Evolutionary conservation across 1,140 invertebrate species (phyloP).

Genomic region (Bombus turneri): DNA sequence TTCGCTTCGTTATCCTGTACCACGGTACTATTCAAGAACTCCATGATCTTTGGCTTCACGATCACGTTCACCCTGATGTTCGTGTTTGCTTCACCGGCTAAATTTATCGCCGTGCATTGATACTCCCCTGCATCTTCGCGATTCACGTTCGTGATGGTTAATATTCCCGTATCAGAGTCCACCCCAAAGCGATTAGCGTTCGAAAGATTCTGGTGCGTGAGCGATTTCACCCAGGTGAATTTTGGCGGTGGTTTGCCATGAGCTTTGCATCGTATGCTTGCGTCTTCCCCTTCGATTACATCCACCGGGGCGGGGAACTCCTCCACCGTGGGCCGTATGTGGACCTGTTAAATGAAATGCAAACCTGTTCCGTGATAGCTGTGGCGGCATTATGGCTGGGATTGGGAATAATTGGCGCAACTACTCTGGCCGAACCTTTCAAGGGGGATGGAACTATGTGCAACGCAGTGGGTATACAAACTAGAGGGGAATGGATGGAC

Average conservation of each 20-base stretch:
- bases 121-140: conserved; percentile 91
- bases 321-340: conserved; percentile 88
- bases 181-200: conserved; percentile 89
- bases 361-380: conserved; percentile 10
- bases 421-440: neutral
- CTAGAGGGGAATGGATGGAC: neutral
- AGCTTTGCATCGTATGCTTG: conserved; percentile 89
- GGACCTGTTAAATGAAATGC: conserved; percentile 84
- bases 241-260: conserved; percentile 91
- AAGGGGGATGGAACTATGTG: too few species aligned
- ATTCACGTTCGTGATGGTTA: conserved; percentile 90
- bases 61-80: conserved; percentile 87
- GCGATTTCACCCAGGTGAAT: conserved; percentile 90
- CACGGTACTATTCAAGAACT: conserved; percentile 89
- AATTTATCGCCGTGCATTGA: conserved; percentile 91
- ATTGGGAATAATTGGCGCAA: conserved; percentile 24
- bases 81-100: conserved; percentile 87
- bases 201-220: conserved; percentile 86
- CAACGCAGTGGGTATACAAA: neutral
- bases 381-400: neutral
- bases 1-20: conserved; percentile 85
- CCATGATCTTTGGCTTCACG: conserved; percentile 90
- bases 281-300: conserved; percentile 90
- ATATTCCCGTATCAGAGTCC: conserved; percentile 86
- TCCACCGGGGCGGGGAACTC: conserved; percentile 83